Evolutionary conservation across 2,113 vertebrate species (phyloP), one percentile per base, ranked within the genome.

Genomic region (Apteryx owenii): DNA sequence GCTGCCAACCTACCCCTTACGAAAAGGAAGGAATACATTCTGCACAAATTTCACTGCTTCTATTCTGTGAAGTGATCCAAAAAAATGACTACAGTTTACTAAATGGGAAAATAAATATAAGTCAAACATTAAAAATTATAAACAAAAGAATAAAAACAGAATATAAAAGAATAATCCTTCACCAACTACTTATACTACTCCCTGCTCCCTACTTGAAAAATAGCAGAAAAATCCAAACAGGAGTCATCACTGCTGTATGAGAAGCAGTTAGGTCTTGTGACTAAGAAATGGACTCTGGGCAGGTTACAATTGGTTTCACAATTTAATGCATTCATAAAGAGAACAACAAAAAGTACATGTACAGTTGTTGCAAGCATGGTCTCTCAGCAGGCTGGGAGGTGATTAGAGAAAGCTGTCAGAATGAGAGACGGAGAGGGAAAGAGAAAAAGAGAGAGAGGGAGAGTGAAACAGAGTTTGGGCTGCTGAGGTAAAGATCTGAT

Each of bases 361-460:
- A 77, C 58, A 54, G 72, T 53, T 70, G 51, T 20, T 90, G 48
- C 82, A 83, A 66, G 79, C 71, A 72, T 73, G 68, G 58, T 60
- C 64, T 85, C 94, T 81, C 87, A 96, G 92, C 87, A 88, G 73
- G 22, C 87, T 79, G 46, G 70, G 83, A 71, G 88, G 89, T n/a
- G 56, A 54, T 94, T 90, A 92, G 23, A 84, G 73, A 65, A 88
- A 94, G 62, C 80, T 85, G 66, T 48, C 31, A 89, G 70, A 72
- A 38, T 4, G 9, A 10, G 10, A 53, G 14, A 25, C n/a, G 48
- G 73, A 76, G 29, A 7, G 15, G 51, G 38, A 31, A 18, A 89
- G 68, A 58, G 5, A 3, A 21, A 5, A 10, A 38, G 25, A 10
- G 44, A 58, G 48, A 60, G 85, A 21, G 40, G 69, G 75, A 66